phyloP scores from a whole-genome alignment of 2,888 invertebrate genomes.

The Herminia tarsipennalis region DNA sequence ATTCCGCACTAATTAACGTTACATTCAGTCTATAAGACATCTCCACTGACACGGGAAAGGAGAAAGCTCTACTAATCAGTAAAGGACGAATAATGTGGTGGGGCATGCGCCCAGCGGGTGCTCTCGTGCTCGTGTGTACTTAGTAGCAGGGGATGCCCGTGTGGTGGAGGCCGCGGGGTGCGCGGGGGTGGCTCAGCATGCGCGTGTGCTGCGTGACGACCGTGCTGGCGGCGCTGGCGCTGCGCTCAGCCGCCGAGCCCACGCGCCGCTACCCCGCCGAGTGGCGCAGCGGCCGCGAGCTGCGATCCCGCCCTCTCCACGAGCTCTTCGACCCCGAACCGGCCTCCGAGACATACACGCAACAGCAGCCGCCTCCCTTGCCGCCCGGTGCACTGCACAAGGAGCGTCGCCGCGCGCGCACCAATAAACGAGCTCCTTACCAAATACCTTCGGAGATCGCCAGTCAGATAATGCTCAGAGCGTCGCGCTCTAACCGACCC shows the following conservation, averaged over 20 bases:
- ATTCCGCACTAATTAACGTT: constrained; percentile 15
- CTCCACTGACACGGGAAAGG: constrained; percentile 50
- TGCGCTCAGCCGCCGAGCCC: constrained; percentile 72
- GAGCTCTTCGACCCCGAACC: constrained; percentile 74
- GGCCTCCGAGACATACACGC: constrained; percentile 47
- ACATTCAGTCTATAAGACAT: constrained; percentile 18
- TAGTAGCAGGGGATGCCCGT: constrained; percentile 73
- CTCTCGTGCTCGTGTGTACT: constrained; percentile 69
- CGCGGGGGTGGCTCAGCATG: constrained; percentile 70
- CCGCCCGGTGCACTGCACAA: constrained; percentile 64
- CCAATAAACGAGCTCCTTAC: constrained; percentile 69
- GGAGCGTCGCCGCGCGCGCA: constrained; percentile 69
- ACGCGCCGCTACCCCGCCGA: constrained; percentile 71
- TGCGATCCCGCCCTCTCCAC: constrained; percentile 69
- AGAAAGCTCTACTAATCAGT: constrained; percentile 41
- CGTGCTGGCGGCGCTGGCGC: constrained; percentile 75
- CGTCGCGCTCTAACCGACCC: constrained; percentile 90
- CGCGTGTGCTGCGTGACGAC: constrained; percentile 76
- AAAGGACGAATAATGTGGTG: constrained; percentile 74
- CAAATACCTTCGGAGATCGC: constrained; percentile 86
- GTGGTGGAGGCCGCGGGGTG: constrained; percentile 71
- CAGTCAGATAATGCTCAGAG: constrained; percentile 92
- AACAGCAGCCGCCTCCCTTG: constrained; percentile 55
- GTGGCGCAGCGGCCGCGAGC: constrained; percentile 66
- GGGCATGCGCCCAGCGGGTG: constrained; percentile 73